Percentiles rank a stretch among this genome's conserved stretches.
Conservation (phyloP, 2,888 invertebrate genomes). For the Apotomis capreana region DNA sequence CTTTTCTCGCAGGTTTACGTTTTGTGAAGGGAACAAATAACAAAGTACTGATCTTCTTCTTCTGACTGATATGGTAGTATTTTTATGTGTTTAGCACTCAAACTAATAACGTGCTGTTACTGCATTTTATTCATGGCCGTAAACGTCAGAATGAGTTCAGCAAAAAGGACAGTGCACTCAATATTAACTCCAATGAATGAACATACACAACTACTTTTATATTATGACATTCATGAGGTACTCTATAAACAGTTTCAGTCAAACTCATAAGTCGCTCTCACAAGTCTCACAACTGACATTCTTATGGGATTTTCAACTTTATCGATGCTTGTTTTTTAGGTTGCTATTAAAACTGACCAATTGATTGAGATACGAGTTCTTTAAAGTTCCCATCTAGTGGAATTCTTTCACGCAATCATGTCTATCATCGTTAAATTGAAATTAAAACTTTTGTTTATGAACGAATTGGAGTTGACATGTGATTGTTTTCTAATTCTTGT, state of each 20-base stretch:
- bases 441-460: slow-evolving; percentile 29
- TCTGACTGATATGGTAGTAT: no score
- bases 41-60: no score
- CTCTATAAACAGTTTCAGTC: neutral
- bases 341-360: neutral
- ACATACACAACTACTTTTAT: neutral
- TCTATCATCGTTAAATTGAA: slow-evolving; percentile 24
- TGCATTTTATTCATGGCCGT: neutral
- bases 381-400: neutral
- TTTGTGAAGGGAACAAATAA: no score
- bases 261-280: neutral
- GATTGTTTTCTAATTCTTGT: slow-evolving; percentile 38
- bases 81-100: no score
- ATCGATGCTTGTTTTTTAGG: neutral
- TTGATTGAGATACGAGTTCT: neutral
- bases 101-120: no score
- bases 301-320: neutral
- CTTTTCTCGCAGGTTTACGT: no score
- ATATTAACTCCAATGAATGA: slow-evolving; percentile 4
- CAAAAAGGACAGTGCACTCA: neutral
- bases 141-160: neutral
- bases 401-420: slow-evolving; percentile 29
- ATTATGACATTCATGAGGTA: slow-evolving; percentile 13
- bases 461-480: slow-evolving; percentile 22
- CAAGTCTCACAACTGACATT: neutral